These are phyloP conservation scores for Hippocampus guttulatus DNA, from an alignment of 2,113 vertebrate genomes.

Conservation along the genomic window DNA sequence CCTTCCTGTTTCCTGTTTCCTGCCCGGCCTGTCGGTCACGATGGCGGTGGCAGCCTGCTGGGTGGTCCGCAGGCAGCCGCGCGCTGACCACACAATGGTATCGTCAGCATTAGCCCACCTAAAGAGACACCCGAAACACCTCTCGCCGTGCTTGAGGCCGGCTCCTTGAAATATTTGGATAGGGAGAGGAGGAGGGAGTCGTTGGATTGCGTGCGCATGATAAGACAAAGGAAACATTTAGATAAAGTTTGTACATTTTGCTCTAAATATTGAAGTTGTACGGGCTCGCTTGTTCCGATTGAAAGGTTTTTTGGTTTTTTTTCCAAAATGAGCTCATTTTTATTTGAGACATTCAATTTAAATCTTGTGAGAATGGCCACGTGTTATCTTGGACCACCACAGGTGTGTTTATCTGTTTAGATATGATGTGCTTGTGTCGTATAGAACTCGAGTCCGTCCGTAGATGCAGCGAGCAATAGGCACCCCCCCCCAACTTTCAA, in stretches of 20 bases:
- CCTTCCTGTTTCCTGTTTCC: constrained; percentile 72
- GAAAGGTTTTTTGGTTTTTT: neutral
- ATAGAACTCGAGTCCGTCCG: constrained; percentile 6
- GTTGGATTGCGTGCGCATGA: constrained; percentile 50
- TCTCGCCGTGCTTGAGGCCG: constrained; percentile 65
- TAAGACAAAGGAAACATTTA: constrained; percentile 67
- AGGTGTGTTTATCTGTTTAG: neutral
- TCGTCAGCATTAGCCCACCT: constrained; percentile 66
- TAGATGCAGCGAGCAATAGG: constrained; percentile 6
- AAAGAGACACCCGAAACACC: constrained; percentile 65
- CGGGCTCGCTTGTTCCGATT: neutral
- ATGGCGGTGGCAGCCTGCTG: constrained; percentile 63
- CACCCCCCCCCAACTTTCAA: constrained; percentile 30
- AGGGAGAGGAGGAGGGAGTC: constrained; percentile 29
- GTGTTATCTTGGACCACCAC: constrained; percentile 3
- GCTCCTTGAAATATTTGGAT: constrained; percentile 69
- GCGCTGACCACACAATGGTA: constrained; percentile 61
- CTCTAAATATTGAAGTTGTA: constrained; percentile 47
- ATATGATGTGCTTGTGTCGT: neutral
- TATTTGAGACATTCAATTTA: constrained; percentile 2
- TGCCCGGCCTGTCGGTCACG: constrained; percentile 57
- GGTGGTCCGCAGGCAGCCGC: constrained; percentile 63
- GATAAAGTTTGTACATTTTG: constrained; percentile 45
- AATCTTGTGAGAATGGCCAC: constrained; percentile 11
- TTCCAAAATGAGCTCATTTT: constrained; percentile 2